Evolutionary conservation across 2,888 invertebrate genomes (phyloP), one percentile per base, ranked within the genome.

Genomic region (Leucophenga maculata): DNA sequence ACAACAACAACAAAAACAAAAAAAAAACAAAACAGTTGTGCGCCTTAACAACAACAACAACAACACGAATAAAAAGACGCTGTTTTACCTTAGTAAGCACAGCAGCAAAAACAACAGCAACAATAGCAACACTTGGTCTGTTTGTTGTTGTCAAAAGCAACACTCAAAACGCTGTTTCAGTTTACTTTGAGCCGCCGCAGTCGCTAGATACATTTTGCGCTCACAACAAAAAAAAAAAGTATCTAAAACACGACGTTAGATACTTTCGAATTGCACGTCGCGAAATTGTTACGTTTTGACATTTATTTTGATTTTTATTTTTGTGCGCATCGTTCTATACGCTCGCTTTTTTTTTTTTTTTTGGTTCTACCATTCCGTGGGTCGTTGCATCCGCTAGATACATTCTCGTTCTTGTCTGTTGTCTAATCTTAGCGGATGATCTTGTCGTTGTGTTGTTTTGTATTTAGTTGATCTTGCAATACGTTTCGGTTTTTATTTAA

Each of bases 361-460:
- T 57, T 26, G 22, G 22, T 46, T 48, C n/a, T 52, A 44, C 26
- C n/a, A n/a, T 8, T 57, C 20, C 26, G 68, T 64, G 64, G 54
- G 68, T 26, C 18, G 65, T 50, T 55, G 66, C 69, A 65, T 69
- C 69, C 65, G 69, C 9, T 57, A 57, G 69, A 69, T 65, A 69
- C 18, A 52, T 26, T 32, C 18, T 55, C 67, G 55, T 69, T 50
- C 16, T 14, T 13, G 50, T 50, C 50, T 6, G 16, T 67, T 46
- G 55, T 52, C n/a, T 68, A 52, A 65, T 65, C 62, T 64, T 64
- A 48, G 62, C 46, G 62, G 48, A 46, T 64, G 62, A 64, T 64
- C 62, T 64, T 48, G 62, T 64, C 18, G 62, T 39, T 39, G 39
- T 39, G 39, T 39, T 39, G 8, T 64, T 20, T 50, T 50, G 50